Percentiles rank a stretch among this genome's conserved stretches.
Evolutionary conservation across 2,797 vertebrate species (phyloP).

Genomic region (Enteromius fasciolatus): DNA sequence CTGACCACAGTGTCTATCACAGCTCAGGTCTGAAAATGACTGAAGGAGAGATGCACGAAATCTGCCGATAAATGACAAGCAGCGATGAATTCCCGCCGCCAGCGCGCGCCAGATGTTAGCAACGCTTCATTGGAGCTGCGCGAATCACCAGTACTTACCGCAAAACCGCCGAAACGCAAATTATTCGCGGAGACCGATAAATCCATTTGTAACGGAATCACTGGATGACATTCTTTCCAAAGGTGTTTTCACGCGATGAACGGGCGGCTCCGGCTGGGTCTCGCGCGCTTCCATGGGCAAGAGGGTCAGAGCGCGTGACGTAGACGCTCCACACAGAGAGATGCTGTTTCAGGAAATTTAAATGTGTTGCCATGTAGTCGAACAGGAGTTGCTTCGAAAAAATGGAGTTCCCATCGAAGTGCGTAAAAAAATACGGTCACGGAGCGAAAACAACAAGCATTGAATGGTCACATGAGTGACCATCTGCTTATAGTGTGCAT

Average conservation of each 20-base stretch:
- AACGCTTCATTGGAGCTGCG: slow-evolving; percentile 17
- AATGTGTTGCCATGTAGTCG: slow-evolving; percentile 43
- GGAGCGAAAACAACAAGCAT: neutral
- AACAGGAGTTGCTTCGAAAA: slow-evolving; percentile 11
- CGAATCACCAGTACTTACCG: slow-evolving; percentile 48
- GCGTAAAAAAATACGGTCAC: neutral
- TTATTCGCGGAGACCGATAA: slow-evolving; percentile 12
- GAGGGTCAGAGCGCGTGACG: slow-evolving; percentile 58
- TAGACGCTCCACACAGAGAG: slow-evolving; percentile 47
- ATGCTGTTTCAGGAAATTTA: slow-evolving; percentile 40
- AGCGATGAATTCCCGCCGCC: slow-evolving; percentile 34
- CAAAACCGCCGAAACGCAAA: slow-evolving; percentile 30
- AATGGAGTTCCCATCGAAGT: slow-evolving; percentile 5
- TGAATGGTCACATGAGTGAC: slow-evolving; percentile 7
- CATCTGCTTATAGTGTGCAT: slow-evolving; percentile 3
- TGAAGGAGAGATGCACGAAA: neutral
- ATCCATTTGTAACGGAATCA: slow-evolving; percentile 22
- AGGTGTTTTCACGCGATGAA: slow-evolving; percentile 30
- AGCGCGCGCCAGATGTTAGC: slow-evolving; percentile 41
- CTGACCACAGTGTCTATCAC: neutral
- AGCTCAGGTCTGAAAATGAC: slow-evolving; percentile 13
- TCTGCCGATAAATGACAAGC: slow-evolving; percentile 19
- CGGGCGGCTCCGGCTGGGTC: slow-evolving; percentile 51
- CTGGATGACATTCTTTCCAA: slow-evolving; percentile 30
- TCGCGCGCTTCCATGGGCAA: slow-evolving; percentile 55